Base-by-base conservation (phyloP, 2,888 invertebrate genomes). In the Melieria omissa region DNA sequence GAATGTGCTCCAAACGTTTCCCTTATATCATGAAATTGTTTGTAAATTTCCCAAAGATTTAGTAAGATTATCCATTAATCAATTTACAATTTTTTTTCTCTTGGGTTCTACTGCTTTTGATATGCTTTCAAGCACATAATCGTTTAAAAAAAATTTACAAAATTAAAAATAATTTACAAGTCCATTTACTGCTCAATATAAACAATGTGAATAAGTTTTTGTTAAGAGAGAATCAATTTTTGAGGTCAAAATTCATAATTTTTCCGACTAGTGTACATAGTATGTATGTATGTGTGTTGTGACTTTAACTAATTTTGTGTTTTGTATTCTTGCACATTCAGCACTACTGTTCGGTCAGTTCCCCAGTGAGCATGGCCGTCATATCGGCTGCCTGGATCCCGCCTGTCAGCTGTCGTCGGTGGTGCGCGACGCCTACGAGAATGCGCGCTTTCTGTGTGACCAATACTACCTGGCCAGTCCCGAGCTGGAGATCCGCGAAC, bases 371-470 rank as follows among this genome's bases (percentile, higher is more conserved):
- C 81, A 89, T n/a, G 85, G 89, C 81, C 90, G 94, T 63, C 98
- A 98, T 85, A 94, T 99, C 75, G 99, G 99, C 65, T 96, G 96
- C 82, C 96, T 99, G 80, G 99, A 99, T 89, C 98, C 98, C 0
- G 92, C 93, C 76, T 99, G 99, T 84, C 94, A 97, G 88, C 92
- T 99, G 14, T 92, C 93, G 46, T 91, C 92, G 57, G 97, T 99
- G 5, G 94, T 99, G 41, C 89, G 91, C 79, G 99, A 99, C 88
- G 99, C 99, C 0, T 99, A 95, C 87, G 97, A 98, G 86, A 99
- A 98, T 88, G 98, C 99, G 0, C 89, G 96, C 77, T 98, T 99
- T 88, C 91, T 99, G 55, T 99, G 99, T 89, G 99, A 99, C 86
- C 93, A 98, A 88, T 99, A 99, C 88, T 99, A 99, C 88, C 88